A percentile compares a stretch with the other conserved stretches of the same genome.
Conservation (phyloP, 2,113 vertebrate species). For the Coptodon bakossiorum region DNA sequence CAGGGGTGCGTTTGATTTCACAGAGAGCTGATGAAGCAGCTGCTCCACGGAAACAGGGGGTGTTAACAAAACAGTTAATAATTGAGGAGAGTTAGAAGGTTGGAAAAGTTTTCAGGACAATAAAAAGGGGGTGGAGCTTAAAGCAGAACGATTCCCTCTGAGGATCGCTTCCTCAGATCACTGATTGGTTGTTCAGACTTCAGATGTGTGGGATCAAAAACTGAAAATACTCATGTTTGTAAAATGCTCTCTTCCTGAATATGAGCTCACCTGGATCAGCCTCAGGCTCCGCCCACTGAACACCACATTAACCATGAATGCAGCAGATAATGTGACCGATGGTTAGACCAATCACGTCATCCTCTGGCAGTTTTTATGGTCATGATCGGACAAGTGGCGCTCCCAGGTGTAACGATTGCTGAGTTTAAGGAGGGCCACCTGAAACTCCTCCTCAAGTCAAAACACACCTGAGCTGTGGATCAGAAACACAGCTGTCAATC, state of each 20-base stretch:
- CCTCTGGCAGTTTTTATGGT: neutral
- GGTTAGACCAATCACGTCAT: neutral
- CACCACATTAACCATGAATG: neutral
- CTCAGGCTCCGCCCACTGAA: neutral
- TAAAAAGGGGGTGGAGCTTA: neutral
- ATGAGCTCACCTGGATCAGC: neutral
- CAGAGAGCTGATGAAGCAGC: neutral
- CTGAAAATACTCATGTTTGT: neutral
- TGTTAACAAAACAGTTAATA: neutral
- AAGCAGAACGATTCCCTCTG: neutral
- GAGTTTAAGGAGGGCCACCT: neutral
- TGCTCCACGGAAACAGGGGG: neutral
- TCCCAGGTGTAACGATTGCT: accelerated
- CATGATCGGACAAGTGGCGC: accelerated
- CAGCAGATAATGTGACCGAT: neutral
- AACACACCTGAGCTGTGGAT: neutral
- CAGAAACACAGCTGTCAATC: neutral
- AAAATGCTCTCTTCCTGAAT: neutral
- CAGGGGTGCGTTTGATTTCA: neutral
- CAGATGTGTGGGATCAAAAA: accelerated
- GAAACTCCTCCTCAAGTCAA: neutral
- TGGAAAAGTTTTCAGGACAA: accelerated
- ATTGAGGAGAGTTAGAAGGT: neutral
- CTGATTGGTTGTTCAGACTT: neutral
- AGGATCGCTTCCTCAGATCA: accelerated